Evolutionary conservation across 2,888 invertebrate species (phyloP).

Genomic region (Drosophila vallismaia): DNA sequence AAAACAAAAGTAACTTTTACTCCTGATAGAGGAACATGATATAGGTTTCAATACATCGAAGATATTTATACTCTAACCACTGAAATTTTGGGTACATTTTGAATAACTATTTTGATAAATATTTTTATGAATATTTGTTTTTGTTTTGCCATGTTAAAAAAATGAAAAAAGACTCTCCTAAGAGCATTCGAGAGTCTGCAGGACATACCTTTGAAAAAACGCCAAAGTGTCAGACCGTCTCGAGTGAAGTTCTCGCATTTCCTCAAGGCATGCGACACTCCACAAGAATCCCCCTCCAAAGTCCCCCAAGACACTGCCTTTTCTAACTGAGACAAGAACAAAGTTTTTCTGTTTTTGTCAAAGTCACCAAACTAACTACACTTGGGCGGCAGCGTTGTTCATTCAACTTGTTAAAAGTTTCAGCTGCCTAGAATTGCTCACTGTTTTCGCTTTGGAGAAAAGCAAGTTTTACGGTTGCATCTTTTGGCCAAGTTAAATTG

Average conservation of each 20-base stretch:
- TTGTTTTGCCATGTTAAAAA: background rate
- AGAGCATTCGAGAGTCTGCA: background rate
- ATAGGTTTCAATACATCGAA: background rate
- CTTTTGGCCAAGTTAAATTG: conserved; percentile 43
- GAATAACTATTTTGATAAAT: background rate
- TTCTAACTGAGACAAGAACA: conserved; percentile 2
- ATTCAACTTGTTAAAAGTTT: conserved; percentile 39
- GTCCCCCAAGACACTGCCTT: background rate
- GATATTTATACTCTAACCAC: background rate
- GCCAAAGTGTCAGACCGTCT: conserved; percentile 17
- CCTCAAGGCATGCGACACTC: conserved; percentile 46
- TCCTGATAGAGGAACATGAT: background rate
- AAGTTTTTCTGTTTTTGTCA: conserved; percentile 33
- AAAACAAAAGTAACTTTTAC: conserved; percentile 34
- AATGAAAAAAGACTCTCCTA: background rate
- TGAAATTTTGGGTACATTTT: background rate
- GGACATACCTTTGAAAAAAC: conserved; percentile 12
- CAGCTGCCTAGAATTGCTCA: conserved; percentile 18
- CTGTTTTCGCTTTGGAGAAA: conserved; percentile 8
- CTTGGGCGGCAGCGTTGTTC: conserved; percentile 25
- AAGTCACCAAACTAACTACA: conserved; percentile 35
- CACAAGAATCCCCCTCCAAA: background rate
- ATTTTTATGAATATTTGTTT: background rate
- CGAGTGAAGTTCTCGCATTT: conserved; percentile 47
- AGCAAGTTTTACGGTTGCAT: conserved; percentile 24